These are phyloP conservation scores for Grallaria varia DNA, from an alignment of 2,113 vertebrate genomes.

Conservation along the genomic window DNA sequence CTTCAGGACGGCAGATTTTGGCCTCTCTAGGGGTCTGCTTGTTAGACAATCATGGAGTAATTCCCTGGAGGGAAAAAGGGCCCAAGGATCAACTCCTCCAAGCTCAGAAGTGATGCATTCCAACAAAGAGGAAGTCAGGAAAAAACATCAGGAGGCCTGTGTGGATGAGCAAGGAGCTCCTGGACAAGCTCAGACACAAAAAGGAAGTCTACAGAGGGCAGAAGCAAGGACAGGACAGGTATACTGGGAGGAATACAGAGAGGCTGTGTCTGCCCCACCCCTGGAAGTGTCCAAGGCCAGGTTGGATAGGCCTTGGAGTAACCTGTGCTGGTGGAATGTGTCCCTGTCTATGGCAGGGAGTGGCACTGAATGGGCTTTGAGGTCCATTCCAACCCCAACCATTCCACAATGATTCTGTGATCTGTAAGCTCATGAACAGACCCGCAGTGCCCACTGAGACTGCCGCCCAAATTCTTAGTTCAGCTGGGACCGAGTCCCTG, in stretches of 20 bases:
- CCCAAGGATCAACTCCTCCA: not conserved
- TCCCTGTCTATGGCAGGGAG: not conserved
- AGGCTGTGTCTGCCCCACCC: not conserved
- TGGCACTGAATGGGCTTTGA: not conserved
- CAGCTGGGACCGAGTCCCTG: not conserved
- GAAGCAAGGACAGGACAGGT: not conserved
- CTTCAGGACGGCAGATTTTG: not conserved
- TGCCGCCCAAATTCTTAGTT: not conserved
- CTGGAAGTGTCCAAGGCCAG: not conserved
- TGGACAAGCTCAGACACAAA: not conserved
- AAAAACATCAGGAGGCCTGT: not conserved
- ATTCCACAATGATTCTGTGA: not conserved
- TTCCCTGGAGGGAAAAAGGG: not conserved
- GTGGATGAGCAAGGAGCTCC: not conserved
- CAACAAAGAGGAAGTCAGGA: not conserved
- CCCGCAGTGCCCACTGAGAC: not conserved
- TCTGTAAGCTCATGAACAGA: not conserved
- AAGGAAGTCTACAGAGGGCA: not conserved
- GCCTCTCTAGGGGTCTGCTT: not conserved
- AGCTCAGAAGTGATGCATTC: not conserved
- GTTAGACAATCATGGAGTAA: not conserved
- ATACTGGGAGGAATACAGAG: not conserved
- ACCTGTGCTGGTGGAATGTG: rapidly evolving
- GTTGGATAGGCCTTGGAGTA: rapidly evolving
- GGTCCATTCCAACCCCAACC: not conserved